Evolutionary conservation across 2,113 vertebrate genomes (phyloP).

Genomic region (Emberiza fucata): DNA sequence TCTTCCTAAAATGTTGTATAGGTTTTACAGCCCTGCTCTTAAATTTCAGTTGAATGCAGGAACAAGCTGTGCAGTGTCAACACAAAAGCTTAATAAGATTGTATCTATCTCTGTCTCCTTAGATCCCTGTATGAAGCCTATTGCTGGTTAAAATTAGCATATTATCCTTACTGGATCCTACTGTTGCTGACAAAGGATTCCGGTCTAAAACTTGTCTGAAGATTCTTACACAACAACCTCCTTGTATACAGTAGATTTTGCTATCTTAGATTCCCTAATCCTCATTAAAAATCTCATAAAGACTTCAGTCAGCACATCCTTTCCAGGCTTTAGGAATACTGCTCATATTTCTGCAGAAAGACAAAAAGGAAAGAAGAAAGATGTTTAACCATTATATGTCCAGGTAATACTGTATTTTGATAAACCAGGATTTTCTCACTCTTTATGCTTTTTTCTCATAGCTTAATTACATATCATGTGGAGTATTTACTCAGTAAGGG

Average conservation of each 20-base stretch:
- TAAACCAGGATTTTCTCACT: not conserved
- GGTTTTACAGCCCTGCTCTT: not conserved
- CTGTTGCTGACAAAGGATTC: constrained; percentile 35
- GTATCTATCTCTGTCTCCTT: constrained; percentile 14
- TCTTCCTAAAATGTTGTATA: constrained; percentile 33
- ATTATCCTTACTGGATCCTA: constrained; percentile 30
- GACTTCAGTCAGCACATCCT: not conserved
- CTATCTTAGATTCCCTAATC: constrained; percentile 12
- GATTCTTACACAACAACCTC: not conserved
- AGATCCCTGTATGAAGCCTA: constrained; percentile 22
- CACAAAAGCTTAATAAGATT: constrained; percentile 39
- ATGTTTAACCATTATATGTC: not conserved
- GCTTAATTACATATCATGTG: not conserved
- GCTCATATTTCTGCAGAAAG: not conserved
- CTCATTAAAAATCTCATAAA: constrained; percentile 6
- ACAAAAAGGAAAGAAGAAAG: not conserved
- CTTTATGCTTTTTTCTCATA: not conserved
- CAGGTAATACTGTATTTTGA: not conserved
- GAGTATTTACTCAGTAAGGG: not conserved
- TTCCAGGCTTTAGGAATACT: not conserved
- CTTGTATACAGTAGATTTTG: not conserved
- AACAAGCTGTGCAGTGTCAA: constrained; percentile 54
- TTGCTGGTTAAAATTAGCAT: constrained; percentile 26
- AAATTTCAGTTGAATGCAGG: not conserved
- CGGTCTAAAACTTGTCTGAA: constrained; percentile 24